These are phyloP conservation scores for Oryctolagus cuniculus DNA, from an alignment of 2,113 vertebrate species.

Conservation along the genomic window DNA sequence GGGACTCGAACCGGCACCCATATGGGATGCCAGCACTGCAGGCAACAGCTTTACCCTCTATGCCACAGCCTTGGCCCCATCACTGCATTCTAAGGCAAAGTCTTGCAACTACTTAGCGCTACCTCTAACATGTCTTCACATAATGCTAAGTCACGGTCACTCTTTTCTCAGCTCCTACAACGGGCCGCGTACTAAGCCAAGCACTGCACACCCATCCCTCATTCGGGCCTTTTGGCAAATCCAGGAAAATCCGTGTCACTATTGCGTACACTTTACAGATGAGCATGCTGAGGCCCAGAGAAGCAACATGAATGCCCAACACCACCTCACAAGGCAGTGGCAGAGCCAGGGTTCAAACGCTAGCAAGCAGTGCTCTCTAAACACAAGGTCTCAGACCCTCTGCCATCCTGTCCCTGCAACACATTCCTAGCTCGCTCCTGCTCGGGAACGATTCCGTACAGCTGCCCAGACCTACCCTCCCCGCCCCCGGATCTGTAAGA, in stretches of 20 bases:
- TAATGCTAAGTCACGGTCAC: not conserved
- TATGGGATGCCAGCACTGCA: no score
- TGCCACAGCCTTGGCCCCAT: no score
- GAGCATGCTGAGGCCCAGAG: not conserved
- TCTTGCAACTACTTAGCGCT: slow-evolving; percentile 4
- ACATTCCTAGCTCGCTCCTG: not conserved
- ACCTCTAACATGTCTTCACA: not conserved
- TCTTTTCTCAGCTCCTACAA: slow-evolving; percentile 1
- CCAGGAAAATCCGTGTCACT: not conserved
- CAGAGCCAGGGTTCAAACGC: not conserved
- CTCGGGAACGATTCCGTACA: not conserved
- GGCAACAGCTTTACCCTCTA: no score
- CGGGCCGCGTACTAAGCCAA: not conserved
- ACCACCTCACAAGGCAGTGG: not conserved
- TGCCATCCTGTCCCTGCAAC: not conserved
- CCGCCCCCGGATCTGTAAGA: not conserved
- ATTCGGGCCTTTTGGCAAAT: not conserved
- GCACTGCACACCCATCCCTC: not conserved
- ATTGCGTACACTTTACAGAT: not conserved
- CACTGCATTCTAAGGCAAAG: slow-evolving; percentile 38
- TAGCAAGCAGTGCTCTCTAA: not conserved
- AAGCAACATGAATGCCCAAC: not conserved
- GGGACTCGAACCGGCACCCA: no score
- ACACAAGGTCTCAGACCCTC: not conserved
- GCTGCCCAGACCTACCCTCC: not conserved